A percentile compares a stretch with the other conserved stretches of the same genome.
phyloP scores from a whole-genome alignment of 2,797 vertebrate genomes.

The Sphenopsis melanotis region DNA sequence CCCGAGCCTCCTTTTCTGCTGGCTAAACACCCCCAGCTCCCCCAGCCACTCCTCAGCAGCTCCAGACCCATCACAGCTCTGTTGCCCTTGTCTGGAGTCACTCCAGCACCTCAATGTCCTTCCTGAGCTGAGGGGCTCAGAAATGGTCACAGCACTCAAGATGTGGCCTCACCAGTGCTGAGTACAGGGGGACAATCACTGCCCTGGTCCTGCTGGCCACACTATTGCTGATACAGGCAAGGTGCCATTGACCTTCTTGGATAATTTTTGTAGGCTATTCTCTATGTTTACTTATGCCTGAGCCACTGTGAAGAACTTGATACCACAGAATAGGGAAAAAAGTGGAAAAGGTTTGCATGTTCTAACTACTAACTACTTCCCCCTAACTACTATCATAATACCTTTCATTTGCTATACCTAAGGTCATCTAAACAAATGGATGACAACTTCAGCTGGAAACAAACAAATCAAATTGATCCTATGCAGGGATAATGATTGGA shows the following conservation, averaged over 20 bases:
- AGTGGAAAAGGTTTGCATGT: neutral
- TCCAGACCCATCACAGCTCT: neutral
- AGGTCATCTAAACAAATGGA: neutral
- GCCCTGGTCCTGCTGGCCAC: neutral
- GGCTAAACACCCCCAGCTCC: neutral
- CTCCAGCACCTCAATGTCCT: neutral
- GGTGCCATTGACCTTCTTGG: accelerated
- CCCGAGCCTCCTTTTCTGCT: neutral
- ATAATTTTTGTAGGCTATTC: neutral
- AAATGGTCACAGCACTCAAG: neutral
- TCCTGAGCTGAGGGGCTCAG: neutral
- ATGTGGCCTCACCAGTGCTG: neutral
- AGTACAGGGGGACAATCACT: neutral
- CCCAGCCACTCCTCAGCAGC: neutral
- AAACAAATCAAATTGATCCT: neutral
- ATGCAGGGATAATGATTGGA: neutral
- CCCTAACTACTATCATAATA: neutral
- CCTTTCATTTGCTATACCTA: neutral
- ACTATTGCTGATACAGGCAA: neutral
- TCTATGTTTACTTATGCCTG: neutral
- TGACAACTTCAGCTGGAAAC: neutral
- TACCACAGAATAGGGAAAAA: neutral
- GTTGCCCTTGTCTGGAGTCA: neutral
- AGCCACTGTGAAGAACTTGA: neutral
- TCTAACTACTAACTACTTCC: neutral